A percentile compares a stretch with the other conserved stretches of the same genome.
Conservation (phyloP, 2,113 vertebrate species). For the Chloropsis hardwickii region DNA sequence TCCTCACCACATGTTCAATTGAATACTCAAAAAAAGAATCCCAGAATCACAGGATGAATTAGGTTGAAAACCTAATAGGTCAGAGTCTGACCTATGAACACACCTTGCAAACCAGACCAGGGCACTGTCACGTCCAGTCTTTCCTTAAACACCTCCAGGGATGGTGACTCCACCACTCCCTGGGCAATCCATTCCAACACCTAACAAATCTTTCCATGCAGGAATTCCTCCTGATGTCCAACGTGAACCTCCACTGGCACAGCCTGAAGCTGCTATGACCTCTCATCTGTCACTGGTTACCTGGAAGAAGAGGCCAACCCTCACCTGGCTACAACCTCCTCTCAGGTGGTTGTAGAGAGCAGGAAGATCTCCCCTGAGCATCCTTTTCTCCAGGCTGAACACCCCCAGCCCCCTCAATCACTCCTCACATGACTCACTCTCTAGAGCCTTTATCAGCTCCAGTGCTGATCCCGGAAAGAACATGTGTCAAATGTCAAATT, state of each 20-base stretch:
- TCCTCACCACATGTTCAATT: background rate
- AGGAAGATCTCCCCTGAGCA: background rate
- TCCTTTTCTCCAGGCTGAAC: background rate
- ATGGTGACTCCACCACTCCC: background rate
- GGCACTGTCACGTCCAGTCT: rapidly evolving
- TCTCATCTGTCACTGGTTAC: background rate
- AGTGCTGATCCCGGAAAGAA: background rate
- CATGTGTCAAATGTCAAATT: background rate
- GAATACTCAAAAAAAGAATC: background rate
- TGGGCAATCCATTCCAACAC: background rate
- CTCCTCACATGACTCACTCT: background rate
- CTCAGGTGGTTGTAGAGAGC: background rate
- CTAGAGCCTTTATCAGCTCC: background rate
- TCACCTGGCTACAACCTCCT: background rate
- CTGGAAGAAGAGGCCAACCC: background rate
- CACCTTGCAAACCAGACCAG: background rate
- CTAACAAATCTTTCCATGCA: background rate
- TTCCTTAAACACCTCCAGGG: background rate
- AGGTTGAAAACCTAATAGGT: no score
- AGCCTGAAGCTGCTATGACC: background rate
- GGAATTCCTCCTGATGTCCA: background rate
- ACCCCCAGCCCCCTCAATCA: background rate
- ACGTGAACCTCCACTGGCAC: background rate
- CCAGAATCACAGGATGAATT: background rate
- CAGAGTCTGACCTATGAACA: background rate